Evolutionary conservation across 2,113 vertebrate species (phyloP).

Genomic region (Fukomys damarensis): DNA sequence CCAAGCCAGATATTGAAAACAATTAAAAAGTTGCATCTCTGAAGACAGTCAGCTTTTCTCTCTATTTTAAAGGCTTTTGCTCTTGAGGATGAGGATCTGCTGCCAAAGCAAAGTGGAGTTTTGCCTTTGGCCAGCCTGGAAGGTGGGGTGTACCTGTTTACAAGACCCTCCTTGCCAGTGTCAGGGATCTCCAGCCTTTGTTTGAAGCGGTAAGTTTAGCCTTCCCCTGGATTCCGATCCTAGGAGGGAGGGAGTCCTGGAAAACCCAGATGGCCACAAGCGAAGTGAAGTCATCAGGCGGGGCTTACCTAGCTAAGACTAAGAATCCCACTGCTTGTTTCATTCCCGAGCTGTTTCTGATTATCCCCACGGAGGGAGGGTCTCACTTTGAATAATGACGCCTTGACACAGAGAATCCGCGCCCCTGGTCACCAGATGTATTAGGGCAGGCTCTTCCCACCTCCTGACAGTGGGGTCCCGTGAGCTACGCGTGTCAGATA

Average conservation of each 20-base stretch:
- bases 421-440: constrained; percentile 25
- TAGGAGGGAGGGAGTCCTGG: background rate
- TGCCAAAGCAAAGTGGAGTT: background rate
- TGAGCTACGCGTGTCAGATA: background rate
- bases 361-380: background rate
- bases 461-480: background rate
- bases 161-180: background rate
- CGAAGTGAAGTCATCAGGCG: background rate
- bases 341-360: constrained; percentile 56
- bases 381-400: constrained; percentile 26
- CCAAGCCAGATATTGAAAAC: background rate
- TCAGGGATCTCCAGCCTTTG: background rate
- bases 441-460: background rate
- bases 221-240: constrained; percentile 6
- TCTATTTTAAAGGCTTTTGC: background rate
- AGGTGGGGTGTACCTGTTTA: rapidly evolving
- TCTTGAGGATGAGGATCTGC: background rate
- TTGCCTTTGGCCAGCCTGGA: rapidly evolving
- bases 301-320: background rate
- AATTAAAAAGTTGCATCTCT: constrained; percentile 3
- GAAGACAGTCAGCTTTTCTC: background rate
- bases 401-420: background rate
- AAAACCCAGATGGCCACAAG: background rate
- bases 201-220: background rate
- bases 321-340: background rate